phyloP scores from a whole-genome alignment of 2,888 invertebrate genomes.

The Parthenolecanium corni region DNA sequence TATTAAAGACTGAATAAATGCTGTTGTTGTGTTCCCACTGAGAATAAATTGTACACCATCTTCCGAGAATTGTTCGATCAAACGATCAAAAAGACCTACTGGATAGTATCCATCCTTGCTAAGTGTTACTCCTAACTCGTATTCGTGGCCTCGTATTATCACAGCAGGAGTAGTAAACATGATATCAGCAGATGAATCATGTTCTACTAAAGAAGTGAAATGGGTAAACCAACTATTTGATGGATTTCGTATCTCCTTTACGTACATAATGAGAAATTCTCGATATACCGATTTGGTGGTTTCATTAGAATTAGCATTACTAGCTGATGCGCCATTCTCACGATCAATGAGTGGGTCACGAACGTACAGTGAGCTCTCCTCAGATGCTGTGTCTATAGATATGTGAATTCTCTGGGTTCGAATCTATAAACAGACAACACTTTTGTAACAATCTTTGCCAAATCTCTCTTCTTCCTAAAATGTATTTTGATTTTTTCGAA shows the following conservation, averaged over 20 bases:
- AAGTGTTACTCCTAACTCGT: constrained; percentile 17
- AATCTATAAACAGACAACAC: background rate
- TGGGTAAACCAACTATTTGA: constrained; percentile 21
- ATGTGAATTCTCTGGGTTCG: constrained; percentile 3
- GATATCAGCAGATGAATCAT: constrained; percentile 9
- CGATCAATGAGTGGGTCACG: background rate
- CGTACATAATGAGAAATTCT: constrained; percentile 9
- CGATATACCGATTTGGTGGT: constrained; percentile 8
- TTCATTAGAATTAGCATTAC: background rate
- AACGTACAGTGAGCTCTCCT: background rate
- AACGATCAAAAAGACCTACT: constrained; percentile 1
- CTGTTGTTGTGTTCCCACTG: background rate
- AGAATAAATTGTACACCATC: constrained; percentile 3
- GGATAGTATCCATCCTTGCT: constrained; percentile 18
- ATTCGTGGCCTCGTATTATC: constrained; percentile 12
- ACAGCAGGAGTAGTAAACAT: constrained; percentile 22
- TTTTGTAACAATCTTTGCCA: no score
- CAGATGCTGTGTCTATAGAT: constrained; percentile 1
- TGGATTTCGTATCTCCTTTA: constrained; percentile 14
- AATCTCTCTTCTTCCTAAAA: no score
- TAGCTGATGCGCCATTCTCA: background rate
- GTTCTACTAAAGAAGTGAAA: constrained; percentile 19
- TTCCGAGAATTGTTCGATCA: background rate
- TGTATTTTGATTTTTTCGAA: no score
- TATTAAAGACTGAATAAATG: constrained; percentile 14